Percentiles rank a stretch among this genome's conserved stretches.
These are phyloP conservation scores for Trichopria drosophilae DNA, from an alignment of 2,888 invertebrate genomes.

Conservation along the genomic window DNA sequence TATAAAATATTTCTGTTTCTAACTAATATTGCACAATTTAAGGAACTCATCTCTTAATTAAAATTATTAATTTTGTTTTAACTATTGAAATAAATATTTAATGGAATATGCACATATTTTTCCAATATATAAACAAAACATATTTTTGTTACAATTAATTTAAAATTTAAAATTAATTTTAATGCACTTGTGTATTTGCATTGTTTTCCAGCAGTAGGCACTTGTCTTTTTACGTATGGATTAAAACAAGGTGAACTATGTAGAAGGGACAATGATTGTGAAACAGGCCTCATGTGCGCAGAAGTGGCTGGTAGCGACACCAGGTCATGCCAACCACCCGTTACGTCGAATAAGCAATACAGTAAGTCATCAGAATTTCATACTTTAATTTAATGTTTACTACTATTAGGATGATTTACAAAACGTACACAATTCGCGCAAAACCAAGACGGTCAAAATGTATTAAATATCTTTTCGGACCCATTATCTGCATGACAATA, in stretches of 20 bases:
- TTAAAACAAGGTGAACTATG: slow-evolving; percentile 82
- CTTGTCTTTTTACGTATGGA: slow-evolving; percentile 71
- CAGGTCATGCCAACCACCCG: slow-evolving; percentile 78
- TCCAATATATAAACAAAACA: not conserved
- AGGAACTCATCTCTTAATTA: not conserved
- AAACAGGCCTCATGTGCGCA: slow-evolving; percentile 79
- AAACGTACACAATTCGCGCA: too few relatives aligned
- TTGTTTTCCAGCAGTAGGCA: too few relatives aligned
- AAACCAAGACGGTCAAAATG: too few relatives aligned
- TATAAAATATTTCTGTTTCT: too few relatives aligned
- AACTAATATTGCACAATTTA: not conserved
- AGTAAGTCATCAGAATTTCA: slow-evolving; percentile 59
- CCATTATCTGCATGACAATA: too few relatives aligned
- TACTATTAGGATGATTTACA: too few relatives aligned
- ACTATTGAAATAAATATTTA: not conserved
- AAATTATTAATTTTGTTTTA: slow-evolving; percentile 1
- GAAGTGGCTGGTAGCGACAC: slow-evolving; percentile 69
- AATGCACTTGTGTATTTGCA: too few relatives aligned
- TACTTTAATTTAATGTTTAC: not conserved
- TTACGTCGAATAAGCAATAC: slow-evolving; percentile 78
- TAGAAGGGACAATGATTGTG: slow-evolving; percentile 81
- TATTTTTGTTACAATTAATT: not conserved
- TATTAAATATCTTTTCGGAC: too few relatives aligned
- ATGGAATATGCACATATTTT: not conserved
- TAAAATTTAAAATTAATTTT: not conserved